Evolutionary conservation across 1,140 invertebrate species (phyloP), one percentile per base, ranked within the genome.

Genomic region (Streblospio benedicti): DNA sequence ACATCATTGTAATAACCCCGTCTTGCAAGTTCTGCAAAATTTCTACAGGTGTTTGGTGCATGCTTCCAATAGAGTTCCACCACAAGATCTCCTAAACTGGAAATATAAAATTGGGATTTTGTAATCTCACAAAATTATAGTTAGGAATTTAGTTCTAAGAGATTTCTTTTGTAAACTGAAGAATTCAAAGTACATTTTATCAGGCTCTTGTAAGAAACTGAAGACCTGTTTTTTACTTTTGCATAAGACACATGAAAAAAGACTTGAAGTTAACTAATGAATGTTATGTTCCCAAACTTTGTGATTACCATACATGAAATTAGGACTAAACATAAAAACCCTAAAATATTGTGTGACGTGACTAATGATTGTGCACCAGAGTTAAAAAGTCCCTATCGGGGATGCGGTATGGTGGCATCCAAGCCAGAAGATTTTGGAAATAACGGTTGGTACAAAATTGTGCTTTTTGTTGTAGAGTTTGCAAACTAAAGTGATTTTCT

Each of bases 31-130:
- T 98, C 94, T 55, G 93, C 93, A 81, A 98, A 98, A 76, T 99
- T 99, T 70, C 89, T 81, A 64, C 95, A 98, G 2, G 94, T 97
- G 59, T 87, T 86, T 25, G 94, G 93, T 6, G 93, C 87, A 77
- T 98, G 93, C 78, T 95, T 93, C 95, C 94, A 99, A 71, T 98
- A 99, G 45, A 98, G 80, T 76, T 99, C 94, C 41, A 97, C 78
- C 0, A 85, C 83, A 30, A 98, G 81, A 71, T 89, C 87, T 0
- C 95, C 94, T 91, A 97, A 96, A 33, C 93, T 97, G 50, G 57
- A 76, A 55, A 31, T 32, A 59, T 33, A 25, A 25, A 59, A 1
- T 27, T 18, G n/a, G 6, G 2, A 55, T n/a, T 18, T 16, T 55
- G 5, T 55, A 16, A n/a, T 58, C 9, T 32, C 18, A 44, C 16